These are phyloP conservation scores for Episyrphus balteatus DNA, from an alignment of 1,140 invertebrate genomes.

Conservation along the genomic window DNA sequence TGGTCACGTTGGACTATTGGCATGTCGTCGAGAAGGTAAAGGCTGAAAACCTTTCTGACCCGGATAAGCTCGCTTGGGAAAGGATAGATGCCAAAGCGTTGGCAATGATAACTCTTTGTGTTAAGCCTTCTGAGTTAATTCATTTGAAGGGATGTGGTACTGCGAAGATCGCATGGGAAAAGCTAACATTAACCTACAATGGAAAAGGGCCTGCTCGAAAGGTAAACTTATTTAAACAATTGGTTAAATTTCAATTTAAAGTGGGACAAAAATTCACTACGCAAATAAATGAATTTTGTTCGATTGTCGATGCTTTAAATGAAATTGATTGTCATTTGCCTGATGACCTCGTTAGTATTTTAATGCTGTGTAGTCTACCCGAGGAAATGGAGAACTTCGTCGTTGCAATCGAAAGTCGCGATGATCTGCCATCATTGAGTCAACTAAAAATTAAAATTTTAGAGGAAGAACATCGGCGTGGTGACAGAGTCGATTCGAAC, in stretches of 20 bases:
- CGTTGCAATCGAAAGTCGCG: conserved; percentile 4
- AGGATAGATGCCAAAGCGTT: conserved; percentile 1
- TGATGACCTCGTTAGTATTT: conserved; percentile 1
- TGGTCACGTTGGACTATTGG: conserved; percentile 5
- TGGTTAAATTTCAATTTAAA: conserved; percentile 4
- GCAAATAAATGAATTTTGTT: conserved; percentile 6
- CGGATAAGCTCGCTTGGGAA: background rate
- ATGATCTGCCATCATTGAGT: conserved; percentile 4
- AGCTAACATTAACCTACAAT: background rate
- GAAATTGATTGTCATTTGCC: conserved; percentile 2
- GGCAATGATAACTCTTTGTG: conserved; percentile 4
- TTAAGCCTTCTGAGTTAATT: conserved; percentile 4
- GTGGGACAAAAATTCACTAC: background rate
- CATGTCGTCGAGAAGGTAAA: background rate
- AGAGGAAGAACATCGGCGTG: conserved; percentile 4
- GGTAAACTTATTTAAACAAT: conserved; percentile 6
- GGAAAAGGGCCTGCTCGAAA: conserved; percentile 4
- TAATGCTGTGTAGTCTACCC: conserved; percentile 4
- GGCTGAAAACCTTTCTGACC: conserved; percentile 1
- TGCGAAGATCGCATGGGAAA: conserved; percentile 4
- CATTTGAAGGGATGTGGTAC: conserved; percentile 4
- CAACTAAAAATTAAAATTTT: conserved; percentile 4
- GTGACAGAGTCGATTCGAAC: background rate
- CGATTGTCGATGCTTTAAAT: conserved; percentile 1
- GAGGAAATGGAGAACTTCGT: conserved; percentile 9